Base-by-base conservation (phyloP, 2,888 invertebrate species). In the Eilema griseolum region DNA sequence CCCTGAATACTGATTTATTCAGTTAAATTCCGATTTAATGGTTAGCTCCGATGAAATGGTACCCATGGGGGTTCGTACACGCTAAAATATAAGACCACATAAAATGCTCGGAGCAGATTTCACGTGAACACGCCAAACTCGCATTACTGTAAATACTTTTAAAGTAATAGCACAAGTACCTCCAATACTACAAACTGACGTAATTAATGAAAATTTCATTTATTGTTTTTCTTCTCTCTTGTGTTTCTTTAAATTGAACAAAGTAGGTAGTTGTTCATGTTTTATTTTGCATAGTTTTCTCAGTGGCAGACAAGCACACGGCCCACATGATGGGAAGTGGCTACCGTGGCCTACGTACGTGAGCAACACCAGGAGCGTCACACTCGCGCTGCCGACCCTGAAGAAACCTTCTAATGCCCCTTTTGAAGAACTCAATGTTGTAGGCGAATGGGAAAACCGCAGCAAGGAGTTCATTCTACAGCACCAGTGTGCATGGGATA, bases 41-140 rank as follows among this genome's bases (percentile, higher is more conserved):
- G 52, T 8, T 52, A 52, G 52, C 52, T 46, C 52, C n/a, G n/a
- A n/a, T 52, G 52, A n/a, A 52, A 52, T 52, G 52, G n/a, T 52
- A 10, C 52, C 52, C 52, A 52, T n/a, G 52, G 52, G 52, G n/a
- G 52, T 52, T 52, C 52, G 20, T 10, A 52, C 52, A n/a, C 52
- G 52, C n/a, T 52, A 52, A 52, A 52, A 52, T n/a, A n/a, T 52
- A 52, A 66, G 12, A 23, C 2, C 20, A n/a, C n/a, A n/a, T 52
- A n/a, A 52, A 52, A 52, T 2, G 52, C 52, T 2, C n/a, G 52
- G n/a, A n/a, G n/a, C 52, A 52, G 52, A 52, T 52, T 52, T 52
- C n/a, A 52, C n/a, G 52, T 52, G n/a, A 52, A 52, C 52, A 52
- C 52, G 52, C 52, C 20, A 52, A 52, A 52, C 52, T n/a, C 52